These are phyloP conservation scores for Polydrusus cervinus DNA, from an alignment of 2,888 invertebrate species.

Conservation along the genomic window DNA sequence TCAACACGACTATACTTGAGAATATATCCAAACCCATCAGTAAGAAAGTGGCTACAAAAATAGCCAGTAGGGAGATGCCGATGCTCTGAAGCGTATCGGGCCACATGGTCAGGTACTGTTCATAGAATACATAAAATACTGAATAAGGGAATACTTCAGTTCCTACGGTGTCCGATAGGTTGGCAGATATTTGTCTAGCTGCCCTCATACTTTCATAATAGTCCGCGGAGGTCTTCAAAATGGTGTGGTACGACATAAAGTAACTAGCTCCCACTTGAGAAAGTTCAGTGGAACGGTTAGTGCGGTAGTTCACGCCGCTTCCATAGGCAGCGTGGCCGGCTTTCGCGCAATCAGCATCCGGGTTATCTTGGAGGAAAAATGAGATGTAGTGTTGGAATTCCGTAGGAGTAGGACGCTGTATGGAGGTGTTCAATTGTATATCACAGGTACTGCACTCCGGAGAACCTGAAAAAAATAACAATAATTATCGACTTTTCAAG, in stretches of 20 bases:
- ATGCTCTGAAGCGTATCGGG: slow-evolving; percentile 90
- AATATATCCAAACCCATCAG: slow-evolving; percentile 95
- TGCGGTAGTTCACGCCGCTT: slow-evolving; percentile 79
- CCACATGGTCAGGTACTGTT: slow-evolving; percentile 98
- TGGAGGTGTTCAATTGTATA: slow-evolving; percentile 71
- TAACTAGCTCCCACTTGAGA: slow-evolving; percentile 84
- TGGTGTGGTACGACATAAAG: slow-evolving; percentile 96
- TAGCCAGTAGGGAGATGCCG: slow-evolving; percentile 91
- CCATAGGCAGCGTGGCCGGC: slow-evolving; percentile 90
- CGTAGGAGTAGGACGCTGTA: slow-evolving; percentile 76
- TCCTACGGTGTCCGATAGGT: slow-evolving; percentile 83
- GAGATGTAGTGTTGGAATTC: slow-evolving; percentile 85
- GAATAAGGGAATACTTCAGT: slow-evolving; percentile 91
- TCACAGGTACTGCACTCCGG: slow-evolving; percentile 73
- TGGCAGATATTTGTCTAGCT: slow-evolving; percentile 79
- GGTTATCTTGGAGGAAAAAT: slow-evolving; percentile 90
- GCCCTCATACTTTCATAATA: slow-evolving; percentile 91
- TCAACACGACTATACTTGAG: slow-evolving; percentile 89
- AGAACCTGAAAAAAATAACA: slow-evolving; percentile 65
- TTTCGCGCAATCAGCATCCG: slow-evolving; percentile 82
- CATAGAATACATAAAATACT: slow-evolving; percentile 98
- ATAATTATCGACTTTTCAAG: background rate
- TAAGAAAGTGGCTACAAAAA: slow-evolving; percentile 93
- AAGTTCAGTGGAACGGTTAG: slow-evolving; percentile 67
- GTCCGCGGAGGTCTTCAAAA: slow-evolving; percentile 90